phyloP scores from a whole-genome alignment of 2,797 vertebrate species.

The Sciurus vulgaris region DNA sequence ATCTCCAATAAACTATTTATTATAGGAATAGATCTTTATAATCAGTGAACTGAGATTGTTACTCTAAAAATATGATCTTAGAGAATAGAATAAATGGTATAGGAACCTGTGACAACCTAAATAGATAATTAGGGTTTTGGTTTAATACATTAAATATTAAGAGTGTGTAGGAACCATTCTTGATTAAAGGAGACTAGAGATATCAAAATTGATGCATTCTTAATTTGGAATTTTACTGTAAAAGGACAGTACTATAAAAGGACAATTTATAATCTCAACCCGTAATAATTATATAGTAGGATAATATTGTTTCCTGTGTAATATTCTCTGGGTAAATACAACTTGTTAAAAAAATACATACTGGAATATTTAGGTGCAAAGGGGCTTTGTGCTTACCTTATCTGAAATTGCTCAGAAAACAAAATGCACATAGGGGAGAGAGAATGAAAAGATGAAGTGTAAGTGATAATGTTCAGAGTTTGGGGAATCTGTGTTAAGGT shows the following conservation, averaged over 20 bases:
- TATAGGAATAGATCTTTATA: constrained; percentile 31
- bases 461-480: constrained; percentile 35
- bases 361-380: constrained; percentile 44
- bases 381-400: constrained; percentile 12
- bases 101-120: constrained; percentile 10
- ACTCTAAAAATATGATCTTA: constrained; percentile 40
- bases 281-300: not conserved
- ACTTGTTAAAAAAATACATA: not conserved
- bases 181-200: constrained; percentile 14
- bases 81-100: not conserved
- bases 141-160: constrained; percentile 59
- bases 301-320: not conserved
- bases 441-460: constrained; percentile 9
- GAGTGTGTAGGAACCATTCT: not conserved
- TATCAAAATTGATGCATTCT: not conserved
- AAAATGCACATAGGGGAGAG: not conserved
- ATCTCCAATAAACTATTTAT: constrained; percentile 46
- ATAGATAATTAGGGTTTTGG: constrained; percentile 6
- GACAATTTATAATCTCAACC: not conserved
- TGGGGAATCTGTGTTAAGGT: constrained; percentile 17
- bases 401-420: constrained; percentile 9
- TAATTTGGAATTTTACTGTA: constrained; percentile 7
- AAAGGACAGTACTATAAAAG: not conserved
- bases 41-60: constrained; percentile 38
- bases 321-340: not conserved